A percentile compares a stretch with the other conserved stretches of the same genome.
These are phyloP conservation scores for Paracyclopina nana DNA, from an alignment of 1,140 invertebrate genomes.

Conservation along the genomic window DNA sequence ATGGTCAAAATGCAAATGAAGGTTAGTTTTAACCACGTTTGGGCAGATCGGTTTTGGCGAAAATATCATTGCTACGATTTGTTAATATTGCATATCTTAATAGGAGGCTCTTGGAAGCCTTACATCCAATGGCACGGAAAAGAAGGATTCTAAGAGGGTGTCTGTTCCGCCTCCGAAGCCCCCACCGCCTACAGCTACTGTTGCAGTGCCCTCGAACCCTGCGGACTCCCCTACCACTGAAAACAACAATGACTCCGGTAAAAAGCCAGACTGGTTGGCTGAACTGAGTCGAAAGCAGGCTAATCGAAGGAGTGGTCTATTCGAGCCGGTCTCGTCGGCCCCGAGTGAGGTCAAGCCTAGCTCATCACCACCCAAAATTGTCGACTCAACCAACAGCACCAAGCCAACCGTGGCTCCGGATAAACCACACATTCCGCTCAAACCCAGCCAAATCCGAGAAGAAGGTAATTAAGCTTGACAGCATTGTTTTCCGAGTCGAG, in stretches of 20 bases:
- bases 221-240: constrained; percentile 1
- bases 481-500: too few species aligned
- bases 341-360: background rate
- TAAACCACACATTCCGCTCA: constrained; percentile 16
- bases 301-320: constrained; percentile 14
- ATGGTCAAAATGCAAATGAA: background rate
- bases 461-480: constrained; percentile 3
- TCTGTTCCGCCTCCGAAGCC: background rate
- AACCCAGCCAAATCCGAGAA: constrained; percentile 13
- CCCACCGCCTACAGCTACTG: background rate
- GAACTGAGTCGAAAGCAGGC: constrained; percentile 19
- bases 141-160: background rate
- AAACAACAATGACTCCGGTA: constrained; percentile 9
- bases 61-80: too few species aligned
- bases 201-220: background rate
- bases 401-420: constrained; percentile 8
- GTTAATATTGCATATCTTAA: too few species aligned
- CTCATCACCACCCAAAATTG: background rate
- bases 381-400: background rate
- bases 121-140: background rate
- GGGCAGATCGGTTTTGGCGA: too few species aligned
- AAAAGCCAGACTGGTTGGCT: constrained; percentile 19
- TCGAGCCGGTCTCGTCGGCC: background rate
- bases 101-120: too few species aligned
- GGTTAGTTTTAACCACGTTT: too few species aligned